Evolutionary conservation across 2,888 invertebrate species (phyloP).

Genomic region (Rhagonycha lutea): DNA sequence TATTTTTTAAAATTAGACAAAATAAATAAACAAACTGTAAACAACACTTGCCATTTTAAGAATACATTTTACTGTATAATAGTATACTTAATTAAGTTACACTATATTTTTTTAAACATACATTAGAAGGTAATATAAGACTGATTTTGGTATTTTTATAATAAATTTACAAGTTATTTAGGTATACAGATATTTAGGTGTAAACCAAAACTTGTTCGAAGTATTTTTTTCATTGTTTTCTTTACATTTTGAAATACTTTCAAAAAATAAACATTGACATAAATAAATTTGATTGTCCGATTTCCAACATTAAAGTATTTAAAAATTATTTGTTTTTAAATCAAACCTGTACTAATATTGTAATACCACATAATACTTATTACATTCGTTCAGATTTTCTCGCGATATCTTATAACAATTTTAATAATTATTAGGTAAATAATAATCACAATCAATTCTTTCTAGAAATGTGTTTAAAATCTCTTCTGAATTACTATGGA

Average conservation of each 20-base stretch:
- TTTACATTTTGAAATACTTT: background rate
- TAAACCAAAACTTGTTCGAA: background rate
- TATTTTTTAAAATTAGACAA: constrained; percentile 4
- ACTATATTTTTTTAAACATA: background rate
- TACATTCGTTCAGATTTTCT: background rate
- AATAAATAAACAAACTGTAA: background rate
- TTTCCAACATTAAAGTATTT: background rate
- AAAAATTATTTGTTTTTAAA: background rate
- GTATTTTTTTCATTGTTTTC: background rate
- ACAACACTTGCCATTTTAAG: background rate
- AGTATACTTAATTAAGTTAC: background rate
- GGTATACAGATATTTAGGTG: background rate
- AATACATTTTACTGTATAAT: background rate
- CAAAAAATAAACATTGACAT: background rate
- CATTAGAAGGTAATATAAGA: constrained; percentile 11
- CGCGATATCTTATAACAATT: too few relatives aligned
- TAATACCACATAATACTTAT: background rate
- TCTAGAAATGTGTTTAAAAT: background rate
- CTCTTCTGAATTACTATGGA: background rate
- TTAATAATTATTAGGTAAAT: too few relatives aligned
- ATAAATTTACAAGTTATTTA: background rate
- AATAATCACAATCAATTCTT: background rate
- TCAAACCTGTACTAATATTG: background rate
- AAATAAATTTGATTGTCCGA: background rate
- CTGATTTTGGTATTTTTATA: constrained; percentile 15